Conservation (phyloP, 2,797 vertebrate genomes). For the Sebastes paucispinis region DNA sequence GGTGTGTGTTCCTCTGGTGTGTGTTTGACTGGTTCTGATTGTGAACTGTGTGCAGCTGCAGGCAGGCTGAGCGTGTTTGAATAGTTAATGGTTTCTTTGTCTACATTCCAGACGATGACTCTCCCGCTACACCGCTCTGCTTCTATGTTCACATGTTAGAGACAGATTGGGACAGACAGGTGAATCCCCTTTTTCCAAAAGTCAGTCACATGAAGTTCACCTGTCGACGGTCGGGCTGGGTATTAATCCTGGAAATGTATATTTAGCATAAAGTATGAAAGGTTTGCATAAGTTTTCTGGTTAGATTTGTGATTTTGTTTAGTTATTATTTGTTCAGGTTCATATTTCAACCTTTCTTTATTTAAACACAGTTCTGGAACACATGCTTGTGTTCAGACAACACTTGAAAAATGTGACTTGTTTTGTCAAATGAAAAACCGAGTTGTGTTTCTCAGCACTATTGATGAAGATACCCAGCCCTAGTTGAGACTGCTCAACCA, state of each 20-base stretch:
- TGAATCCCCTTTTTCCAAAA: neutral
- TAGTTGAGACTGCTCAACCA: neutral
- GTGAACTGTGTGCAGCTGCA: slow-evolving; percentile 8
- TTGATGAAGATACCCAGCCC: neutral
- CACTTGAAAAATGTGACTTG: neutral
- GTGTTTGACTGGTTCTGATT: neutral
- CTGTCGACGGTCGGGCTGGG: neutral
- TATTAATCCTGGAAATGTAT: neutral
- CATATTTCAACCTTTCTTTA: neutral
- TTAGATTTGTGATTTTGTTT: neutral
- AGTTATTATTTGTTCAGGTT: neutral
- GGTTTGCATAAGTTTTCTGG: neutral
- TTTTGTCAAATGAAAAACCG: neutral
- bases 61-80: slow-evolving; percentile 1
- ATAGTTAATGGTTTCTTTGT: neutral
- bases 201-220: neutral
- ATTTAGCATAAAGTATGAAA: neutral
- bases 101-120: slow-evolving; percentile 13
- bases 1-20: neutral
- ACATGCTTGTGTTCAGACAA: neutral
- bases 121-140: neutral
- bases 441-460: neutral
- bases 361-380: neutral
- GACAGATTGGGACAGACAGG: slow-evolving; percentile 26
- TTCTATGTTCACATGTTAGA: neutral